Evolutionary conservation across 1,140 invertebrate species (phyloP).

Genomic region (Brachionus asplanchnoidis): DNA sequence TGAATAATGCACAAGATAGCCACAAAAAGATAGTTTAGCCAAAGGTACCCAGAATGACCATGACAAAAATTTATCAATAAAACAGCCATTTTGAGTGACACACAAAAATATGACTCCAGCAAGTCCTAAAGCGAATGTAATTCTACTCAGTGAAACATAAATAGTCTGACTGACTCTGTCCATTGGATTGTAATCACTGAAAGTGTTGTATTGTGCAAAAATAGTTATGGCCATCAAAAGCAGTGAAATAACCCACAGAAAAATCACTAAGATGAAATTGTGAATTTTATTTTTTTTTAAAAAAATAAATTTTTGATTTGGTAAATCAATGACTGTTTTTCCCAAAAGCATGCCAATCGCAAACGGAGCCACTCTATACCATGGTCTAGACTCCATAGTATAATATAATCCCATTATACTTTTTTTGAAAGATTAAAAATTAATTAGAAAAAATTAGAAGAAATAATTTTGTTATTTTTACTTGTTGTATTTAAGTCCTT

Average conservation of each 20-base stretch:
- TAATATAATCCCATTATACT: neutral
- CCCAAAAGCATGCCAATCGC: slow-evolving; percentile 59
- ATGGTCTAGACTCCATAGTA: slow-evolving; percentile 49
- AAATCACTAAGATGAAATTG: slow-evolving; percentile 25
- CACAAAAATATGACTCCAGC: neutral
- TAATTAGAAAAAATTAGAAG: neutral
- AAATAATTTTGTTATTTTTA: neutral
- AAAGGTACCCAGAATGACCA: slow-evolving; percentile 74
- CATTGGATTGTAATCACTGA: slow-evolving; percentile 43
- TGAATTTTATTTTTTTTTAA: neutral
- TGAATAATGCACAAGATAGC: slow-evolving; percentile 72
- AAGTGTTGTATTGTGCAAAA: slow-evolving; percentile 18
- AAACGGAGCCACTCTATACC: slow-evolving; percentile 60
- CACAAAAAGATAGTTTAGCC: slow-evolving; percentile 80
- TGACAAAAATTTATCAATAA: slow-evolving; percentile 69
- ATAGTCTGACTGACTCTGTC: neutral
- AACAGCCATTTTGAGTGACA: slow-evolving; percentile 55
- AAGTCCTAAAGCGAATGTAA: neutral
- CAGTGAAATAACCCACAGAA: neutral
- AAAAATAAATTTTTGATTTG: neutral
- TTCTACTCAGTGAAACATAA: neutral
- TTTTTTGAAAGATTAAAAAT: neutral
- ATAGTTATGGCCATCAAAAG: neutral
- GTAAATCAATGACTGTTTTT: neutral
- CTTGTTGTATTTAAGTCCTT: neutral